Base-by-base conservation (phyloP, 2,113 vertebrate genomes). In the Myiozetetes cayanensis region DNA sequence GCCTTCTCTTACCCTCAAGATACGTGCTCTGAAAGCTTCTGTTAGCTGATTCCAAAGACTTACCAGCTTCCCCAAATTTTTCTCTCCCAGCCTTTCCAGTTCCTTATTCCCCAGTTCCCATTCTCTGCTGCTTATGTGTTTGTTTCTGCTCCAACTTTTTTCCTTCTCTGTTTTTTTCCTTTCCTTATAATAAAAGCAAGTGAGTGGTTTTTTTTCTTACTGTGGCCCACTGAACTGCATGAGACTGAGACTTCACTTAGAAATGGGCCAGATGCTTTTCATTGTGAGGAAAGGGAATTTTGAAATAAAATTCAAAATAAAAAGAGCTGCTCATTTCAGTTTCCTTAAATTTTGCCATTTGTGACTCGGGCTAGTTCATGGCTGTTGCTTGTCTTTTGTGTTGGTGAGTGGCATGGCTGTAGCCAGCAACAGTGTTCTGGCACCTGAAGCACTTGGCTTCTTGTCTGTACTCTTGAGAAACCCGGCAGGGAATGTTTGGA, bases 1-100 rank as follows among this genome's bases (percentile, higher is more conserved):
- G 84, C 74, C 89, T 87, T 49, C 15, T 92, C 67, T 95, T 94
- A 68, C 80, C 89, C 93, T 79, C 24, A 23, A 86, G 80, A 74
- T 77, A 52, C 6, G 28, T 87, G 87, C 71, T 89, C 46, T 79
- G 91, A 95, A 87, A 92, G 68, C 85, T 94, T 68, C 83, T 91
- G n/a, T 50, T 76, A 39, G 71, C 46, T 82, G 44, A 71, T 87
- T 81, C 8, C 20, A 33, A 71, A 81, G 43, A 15, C 59, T 86
- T 39, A 27, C 21, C 47, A 33, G 66, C 63, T 74, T 92, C 58
- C 30, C 65, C 62, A 80, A 52, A 67, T 47, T 93, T 74, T 81
- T 89, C 20, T 89, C n/a, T 83, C 37, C 43, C 2, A 6, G 44
- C 23, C 44, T 71, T 72, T 81, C 46, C 22, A 30, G 16, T 68